Base-by-base conservation (phyloP, 2,888 invertebrate species). In the Eurois occulta region DNA sequence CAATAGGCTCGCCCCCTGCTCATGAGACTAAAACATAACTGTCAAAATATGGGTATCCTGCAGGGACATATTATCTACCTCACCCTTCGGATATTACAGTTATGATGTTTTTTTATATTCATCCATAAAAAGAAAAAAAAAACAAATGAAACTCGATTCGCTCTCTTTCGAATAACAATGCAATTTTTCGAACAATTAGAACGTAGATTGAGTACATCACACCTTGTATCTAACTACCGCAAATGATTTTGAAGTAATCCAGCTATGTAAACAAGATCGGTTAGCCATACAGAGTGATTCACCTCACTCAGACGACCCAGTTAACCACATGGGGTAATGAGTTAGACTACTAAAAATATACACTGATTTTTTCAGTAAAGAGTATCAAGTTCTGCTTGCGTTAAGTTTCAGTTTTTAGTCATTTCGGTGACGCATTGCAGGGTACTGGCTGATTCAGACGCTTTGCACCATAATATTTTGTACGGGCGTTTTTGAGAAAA, bases 331-430 rank as follows among this genome's bases (percentile, higher is more conserved):
- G 85, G 77, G 69, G 73, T 81, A 77, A 81, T 84, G 87, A 86
- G 83, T 64, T 72, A 68, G 69, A 62, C 55, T 73, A 82, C 84
- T 88, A 87, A 83, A 88, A 88, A 88, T 89, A 84, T 77, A 76
- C 60, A 60, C 60, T 32, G 55, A 71, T 86, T 84, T 87, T 87
- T 84, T 82, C 64, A 72, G 69, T 73, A 83, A 72, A 66, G 38
- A 72, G 82, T 84, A 84, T 75, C 66, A 62, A 77, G 75, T 83
- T 67, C 73, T 60, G 60, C 18, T 66, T 62, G 64, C n/a, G n/a
- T n/a, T n/a, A 60, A 58, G 52, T 86, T 77, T 75, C 60, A 77
- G 75, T 16, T 76, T 71, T 65, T 73, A 75, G 46, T 74, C 71
- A 81, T 76, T 65, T 28, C 16, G 0, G 10, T 84, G 80, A 84